phyloP scores from a whole-genome alignment of 2,113 vertebrate genomes.

The Leuciscus idus region DNA sequence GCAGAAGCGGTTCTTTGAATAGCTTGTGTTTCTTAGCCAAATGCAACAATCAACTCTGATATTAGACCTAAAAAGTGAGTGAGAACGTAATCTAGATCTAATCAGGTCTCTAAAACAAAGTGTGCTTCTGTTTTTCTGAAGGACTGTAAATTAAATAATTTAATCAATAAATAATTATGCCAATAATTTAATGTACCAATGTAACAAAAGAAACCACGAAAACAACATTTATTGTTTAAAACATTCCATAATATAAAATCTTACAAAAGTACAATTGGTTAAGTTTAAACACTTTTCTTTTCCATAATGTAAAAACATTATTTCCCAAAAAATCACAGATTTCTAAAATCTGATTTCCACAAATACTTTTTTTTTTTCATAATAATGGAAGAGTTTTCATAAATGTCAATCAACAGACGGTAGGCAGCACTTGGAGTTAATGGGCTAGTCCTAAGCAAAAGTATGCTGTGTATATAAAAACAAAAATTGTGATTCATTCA shows the following conservation, averaged over 20 bases:
- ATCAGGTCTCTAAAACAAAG: constrained; percentile 22
- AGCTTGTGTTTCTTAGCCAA: constrained; percentile 4
- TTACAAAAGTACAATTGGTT: neutral
- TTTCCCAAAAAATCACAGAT: neutral
- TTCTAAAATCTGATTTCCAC: neutral
- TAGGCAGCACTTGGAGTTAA: neutral
- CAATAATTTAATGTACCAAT: neutral
- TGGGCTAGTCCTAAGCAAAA: neutral
- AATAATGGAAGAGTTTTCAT: neutral
- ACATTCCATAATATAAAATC: neutral
- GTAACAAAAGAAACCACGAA: neutral
- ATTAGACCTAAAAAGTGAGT: constrained; percentile 20
- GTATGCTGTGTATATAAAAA: too few species aligned
- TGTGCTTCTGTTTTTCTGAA: constrained; percentile 7
- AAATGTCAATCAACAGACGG: neutral
- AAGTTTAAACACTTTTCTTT: neutral
- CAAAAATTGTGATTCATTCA: too few species aligned
- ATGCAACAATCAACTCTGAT: constrained; percentile 34
- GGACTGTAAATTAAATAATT: neutral
- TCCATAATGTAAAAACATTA: neutral
- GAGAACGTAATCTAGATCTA: constrained; percentile 40
- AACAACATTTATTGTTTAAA: neutral
- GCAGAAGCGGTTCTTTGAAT: constrained; percentile 25
- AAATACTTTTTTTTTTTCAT: neutral
- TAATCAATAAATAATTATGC: neutral